phyloP scores from a whole-genome alignment of 2,888 invertebrate species.

The Leptura quadrifasciata region DNA sequence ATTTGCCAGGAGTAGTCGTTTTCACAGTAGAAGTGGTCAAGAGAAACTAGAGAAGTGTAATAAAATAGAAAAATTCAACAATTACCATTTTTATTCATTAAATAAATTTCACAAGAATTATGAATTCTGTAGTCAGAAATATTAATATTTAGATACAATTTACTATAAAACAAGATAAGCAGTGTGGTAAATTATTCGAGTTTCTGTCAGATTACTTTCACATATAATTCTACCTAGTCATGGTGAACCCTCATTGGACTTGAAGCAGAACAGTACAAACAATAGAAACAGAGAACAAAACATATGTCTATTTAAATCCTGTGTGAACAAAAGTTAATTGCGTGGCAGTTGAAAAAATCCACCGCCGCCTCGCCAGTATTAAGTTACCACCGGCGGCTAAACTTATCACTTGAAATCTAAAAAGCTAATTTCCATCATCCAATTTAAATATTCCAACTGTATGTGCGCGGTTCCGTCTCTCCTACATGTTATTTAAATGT shows the following conservation, averaged over 20 bases:
- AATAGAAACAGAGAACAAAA: not conserved
- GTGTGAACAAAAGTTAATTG: conserved; percentile 1
- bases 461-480: conserved; percentile 30
- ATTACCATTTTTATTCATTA: no score
- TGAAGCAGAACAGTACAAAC: not conserved
- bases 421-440: conserved; percentile 29
- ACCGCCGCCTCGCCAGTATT: conserved; percentile 3
- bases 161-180: not conserved
- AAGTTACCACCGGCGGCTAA: conserved; percentile 15
- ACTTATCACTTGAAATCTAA: conserved; percentile 33
- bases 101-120: no score
- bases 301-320: conserved; percentile 2
- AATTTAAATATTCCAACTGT: conserved; percentile 37
- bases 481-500: conserved; percentile 65
- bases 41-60: no score
- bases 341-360: not conserved
- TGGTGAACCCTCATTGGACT: not conserved
- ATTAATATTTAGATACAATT: no score
- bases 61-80: no score
- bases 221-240: not conserved
- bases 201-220: not conserved
- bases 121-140: no score
- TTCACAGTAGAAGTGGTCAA: no score
- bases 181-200: not conserved
- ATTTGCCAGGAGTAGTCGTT: no score